Conservation (phyloP, 2,797 vertebrate species). For the Ptychobarbus kaznakovi region DNA sequence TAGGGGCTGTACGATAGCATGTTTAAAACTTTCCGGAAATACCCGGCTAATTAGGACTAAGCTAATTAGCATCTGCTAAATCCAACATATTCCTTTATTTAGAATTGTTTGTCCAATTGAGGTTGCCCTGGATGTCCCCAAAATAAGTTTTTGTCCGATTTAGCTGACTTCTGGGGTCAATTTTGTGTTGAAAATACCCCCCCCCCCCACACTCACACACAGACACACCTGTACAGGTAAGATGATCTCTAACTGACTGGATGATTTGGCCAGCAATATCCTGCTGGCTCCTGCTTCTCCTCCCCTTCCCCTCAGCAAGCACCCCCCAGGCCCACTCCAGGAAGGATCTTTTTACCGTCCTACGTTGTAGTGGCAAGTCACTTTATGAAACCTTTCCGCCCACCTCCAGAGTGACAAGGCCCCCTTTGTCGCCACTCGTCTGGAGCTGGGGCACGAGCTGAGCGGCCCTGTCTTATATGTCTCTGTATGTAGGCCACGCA, state of each 20-base stretch:
- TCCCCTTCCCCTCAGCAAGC: slow-evolving; percentile 71
- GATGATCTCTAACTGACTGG: slow-evolving; percentile 73
- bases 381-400: slow-evolving; percentile 78
- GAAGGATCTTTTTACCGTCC: slow-evolving; percentile 84
- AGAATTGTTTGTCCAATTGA: not conserved
- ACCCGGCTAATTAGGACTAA: too few species aligned
- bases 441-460: slow-evolving; percentile 51
- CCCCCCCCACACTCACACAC: slow-evolving; percentile 64
- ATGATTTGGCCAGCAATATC: slow-evolving; percentile 82
- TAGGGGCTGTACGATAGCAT: too few species aligned
- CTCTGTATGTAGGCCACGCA: slow-evolving; percentile 46
- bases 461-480: slow-evolving; percentile 36
- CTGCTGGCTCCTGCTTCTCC: slow-evolving; percentile 71
- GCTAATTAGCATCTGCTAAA: not conserved
- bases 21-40: too few species aligned
- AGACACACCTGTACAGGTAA: slow-evolving; percentile 82
- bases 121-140: not conserved
- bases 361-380: slow-evolving; percentile 80
- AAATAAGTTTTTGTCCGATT: slow-evolving; percentile 13
- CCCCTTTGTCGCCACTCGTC: slow-evolving; percentile 71
- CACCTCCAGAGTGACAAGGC: slow-evolving; percentile 72
- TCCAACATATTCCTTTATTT: not conserved
- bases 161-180: slow-evolving; percentile 1
- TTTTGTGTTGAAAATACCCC: slow-evolving; percentile 29
- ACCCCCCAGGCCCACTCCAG: slow-evolving; percentile 78